Evolutionary conservation across 2,888 invertebrate species (phyloP).

Genomic region (Drosophila niveifrons): DNA sequence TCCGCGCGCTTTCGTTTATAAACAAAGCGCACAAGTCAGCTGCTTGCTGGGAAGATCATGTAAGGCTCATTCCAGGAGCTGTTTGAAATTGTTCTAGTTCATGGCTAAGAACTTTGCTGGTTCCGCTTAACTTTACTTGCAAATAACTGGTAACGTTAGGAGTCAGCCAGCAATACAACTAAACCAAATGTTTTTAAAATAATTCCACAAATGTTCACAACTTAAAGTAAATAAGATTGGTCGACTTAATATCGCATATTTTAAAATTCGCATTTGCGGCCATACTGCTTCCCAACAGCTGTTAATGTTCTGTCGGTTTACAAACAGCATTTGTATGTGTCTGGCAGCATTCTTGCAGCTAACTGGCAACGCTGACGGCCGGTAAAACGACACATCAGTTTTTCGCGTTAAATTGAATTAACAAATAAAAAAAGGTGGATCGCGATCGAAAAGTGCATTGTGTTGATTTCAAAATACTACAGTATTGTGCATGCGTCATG

Average conservation of each 20-base stretch:
- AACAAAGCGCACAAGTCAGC: slow-evolving; percentile 55
- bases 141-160: too few species aligned
- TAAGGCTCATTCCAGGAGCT: not conserved
- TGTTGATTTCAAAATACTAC: not conserved
- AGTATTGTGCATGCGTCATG: slow-evolving; percentile 51
- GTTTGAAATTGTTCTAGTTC: not conserved
- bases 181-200: too few species aligned
- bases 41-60: slow-evolving; percentile 23
- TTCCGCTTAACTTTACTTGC: not conserved
- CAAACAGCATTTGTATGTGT: not conserved
- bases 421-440: slow-evolving; percentile 25
- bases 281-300: not conserved
- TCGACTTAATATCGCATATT: too few species aligned
- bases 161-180: too few species aligned
- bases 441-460: slow-evolving; percentile 6
- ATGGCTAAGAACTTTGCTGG: not conserved
- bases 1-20: slow-evolving; percentile 64
- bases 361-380: slow-evolving; percentile 54
- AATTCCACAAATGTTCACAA: too few species aligned
- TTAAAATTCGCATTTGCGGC: not conserved
- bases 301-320: not conserved
- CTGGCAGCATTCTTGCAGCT: not conserved
- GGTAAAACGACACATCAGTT: slow-evolving; percentile 83
- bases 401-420: slow-evolving; percentile 73
- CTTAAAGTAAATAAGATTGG: too few species aligned